These are phyloP conservation scores for Anas platyrhynchos DNA, from an alignment of 2,113 vertebrate genomes.

Conservation along the genomic window DNA sequence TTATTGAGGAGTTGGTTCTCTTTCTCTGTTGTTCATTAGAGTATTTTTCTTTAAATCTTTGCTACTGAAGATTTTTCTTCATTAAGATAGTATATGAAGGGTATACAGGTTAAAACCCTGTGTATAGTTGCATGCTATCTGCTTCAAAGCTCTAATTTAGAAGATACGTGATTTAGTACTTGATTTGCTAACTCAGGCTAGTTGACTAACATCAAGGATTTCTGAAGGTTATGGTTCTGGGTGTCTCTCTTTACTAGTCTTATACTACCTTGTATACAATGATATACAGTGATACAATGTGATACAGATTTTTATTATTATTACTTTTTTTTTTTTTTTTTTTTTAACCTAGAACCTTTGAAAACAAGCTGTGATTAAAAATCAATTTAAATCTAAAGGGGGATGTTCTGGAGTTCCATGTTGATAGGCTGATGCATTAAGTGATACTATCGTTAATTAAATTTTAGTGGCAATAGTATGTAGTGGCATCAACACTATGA, in stretches of 20 bases:
- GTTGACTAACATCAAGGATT: not conserved
- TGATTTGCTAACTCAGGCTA: not conserved
- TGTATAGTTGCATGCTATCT: not conserved
- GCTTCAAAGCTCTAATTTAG: not conserved
- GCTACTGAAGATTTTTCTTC: not conserved
- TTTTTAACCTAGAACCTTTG: not conserved
- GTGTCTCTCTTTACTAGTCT: not conserved
- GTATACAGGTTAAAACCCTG: not conserved
- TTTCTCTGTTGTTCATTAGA: not conserved
- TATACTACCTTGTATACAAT: not conserved
- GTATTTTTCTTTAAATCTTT: not conserved
- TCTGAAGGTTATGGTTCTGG: not conserved
- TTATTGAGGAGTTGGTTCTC: not conserved
- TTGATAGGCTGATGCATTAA: not conserved
- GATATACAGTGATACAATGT: too few relatives aligned
- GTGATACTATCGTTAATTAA: not conserved
- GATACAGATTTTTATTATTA: too few relatives aligned
- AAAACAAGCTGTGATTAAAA: not conserved
- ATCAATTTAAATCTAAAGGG: not conserved
- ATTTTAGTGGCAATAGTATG: not conserved
- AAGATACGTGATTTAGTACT: not conserved
- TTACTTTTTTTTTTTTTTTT: too few relatives aligned
- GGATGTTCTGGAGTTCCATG: not conserved
- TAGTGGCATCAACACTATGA: not conserved
- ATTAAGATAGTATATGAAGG: not conserved